These are phyloP conservation scores for Papilio elwesi DNA, from an alignment of 2,888 invertebrate genomes.

Conservation along the genomic window DNA sequence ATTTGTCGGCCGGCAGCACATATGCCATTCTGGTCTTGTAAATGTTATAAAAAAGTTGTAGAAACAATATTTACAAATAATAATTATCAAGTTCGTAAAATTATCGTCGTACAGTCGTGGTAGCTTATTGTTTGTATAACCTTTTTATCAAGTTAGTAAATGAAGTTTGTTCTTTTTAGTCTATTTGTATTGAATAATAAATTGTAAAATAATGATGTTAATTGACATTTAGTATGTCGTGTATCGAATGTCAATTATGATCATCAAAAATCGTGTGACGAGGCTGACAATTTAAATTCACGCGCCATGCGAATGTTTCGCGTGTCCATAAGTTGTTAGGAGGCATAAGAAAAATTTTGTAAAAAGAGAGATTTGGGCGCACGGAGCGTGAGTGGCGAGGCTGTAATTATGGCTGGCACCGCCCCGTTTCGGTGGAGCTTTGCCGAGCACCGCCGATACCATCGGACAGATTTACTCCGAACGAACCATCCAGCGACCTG, in stretches of 20 bases:
- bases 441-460: slow-evolving; percentile 59
- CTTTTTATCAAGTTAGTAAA: no score
- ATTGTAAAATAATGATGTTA: slow-evolving; percentile 41
- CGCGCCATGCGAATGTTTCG: slow-evolving; percentile 75
- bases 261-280: slow-evolving; percentile 57
- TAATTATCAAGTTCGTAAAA: no score
- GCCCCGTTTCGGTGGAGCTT: slow-evolving; percentile 70
- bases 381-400: slow-evolving; percentile 64
- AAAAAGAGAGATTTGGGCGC: slow-evolving; percentile 67
- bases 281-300: slow-evolving; percentile 69
- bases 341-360: slow-evolving; percentile 70
- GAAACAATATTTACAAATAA: no score
- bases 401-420: slow-evolving; percentile 71
- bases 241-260: slow-evolving; percentile 47
- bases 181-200: slow-evolving; percentile 23
- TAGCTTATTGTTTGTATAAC: no score
- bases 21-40: no score
- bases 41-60: no score
- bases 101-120: no score
- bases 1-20: no score
- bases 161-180: neutral
- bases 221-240: slow-evolving; percentile 27
- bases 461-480: slow-evolving; percentile 63
- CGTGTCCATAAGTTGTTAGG: slow-evolving; percentile 76
- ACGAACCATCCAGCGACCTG: slow-evolving; percentile 54